phyloP scores from a whole-genome alignment of 2,888 invertebrate species.

The Dinocampus coccinellae region DNA sequence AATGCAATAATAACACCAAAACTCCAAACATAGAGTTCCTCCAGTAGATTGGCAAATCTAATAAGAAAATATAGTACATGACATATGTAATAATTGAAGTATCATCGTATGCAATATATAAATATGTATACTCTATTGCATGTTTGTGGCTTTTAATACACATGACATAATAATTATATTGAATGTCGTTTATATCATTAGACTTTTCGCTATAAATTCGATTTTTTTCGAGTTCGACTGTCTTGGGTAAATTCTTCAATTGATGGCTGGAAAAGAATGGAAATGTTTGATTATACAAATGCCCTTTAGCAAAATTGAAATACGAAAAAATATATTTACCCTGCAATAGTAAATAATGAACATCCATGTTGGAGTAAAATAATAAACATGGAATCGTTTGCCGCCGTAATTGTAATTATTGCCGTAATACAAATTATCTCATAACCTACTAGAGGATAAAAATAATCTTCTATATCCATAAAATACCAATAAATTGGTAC shows the following conservation, averaged over 20 bases:
- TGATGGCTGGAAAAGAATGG: not conserved
- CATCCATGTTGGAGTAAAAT: constrained; percentile 25
- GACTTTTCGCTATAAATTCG: not conserved
- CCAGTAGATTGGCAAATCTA: too few relatives aligned
- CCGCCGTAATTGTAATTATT: too few relatives aligned
- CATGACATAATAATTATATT: constrained; percentile 2
- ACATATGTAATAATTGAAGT: not conserved
- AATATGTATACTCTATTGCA: constrained; percentile 13
- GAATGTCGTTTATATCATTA: not conserved
- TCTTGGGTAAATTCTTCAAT: not conserved
- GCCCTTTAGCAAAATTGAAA: too few relatives aligned
- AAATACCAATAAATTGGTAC: too few relatives aligned
- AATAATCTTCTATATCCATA: constrained; percentile 7
- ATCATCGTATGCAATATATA: constrained; percentile 5
- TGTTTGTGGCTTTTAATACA: too few relatives aligned
- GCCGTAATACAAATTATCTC: not conserved
- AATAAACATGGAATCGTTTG: too few relatives aligned
- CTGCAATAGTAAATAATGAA: constrained; percentile 8
- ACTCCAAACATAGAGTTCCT: too few relatives aligned
- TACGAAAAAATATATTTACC: too few relatives aligned
- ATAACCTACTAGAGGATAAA: not conserved
- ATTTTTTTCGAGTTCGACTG: not conserved
- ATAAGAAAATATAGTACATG: too few relatives aligned
- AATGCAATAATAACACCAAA: too few relatives aligned
- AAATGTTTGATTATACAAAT: not conserved